Evolutionary conservation across 2,797 vertebrate genomes (phyloP), one percentile per base, ranked within the genome.

Genomic region (Rallus crepitans): DNA sequence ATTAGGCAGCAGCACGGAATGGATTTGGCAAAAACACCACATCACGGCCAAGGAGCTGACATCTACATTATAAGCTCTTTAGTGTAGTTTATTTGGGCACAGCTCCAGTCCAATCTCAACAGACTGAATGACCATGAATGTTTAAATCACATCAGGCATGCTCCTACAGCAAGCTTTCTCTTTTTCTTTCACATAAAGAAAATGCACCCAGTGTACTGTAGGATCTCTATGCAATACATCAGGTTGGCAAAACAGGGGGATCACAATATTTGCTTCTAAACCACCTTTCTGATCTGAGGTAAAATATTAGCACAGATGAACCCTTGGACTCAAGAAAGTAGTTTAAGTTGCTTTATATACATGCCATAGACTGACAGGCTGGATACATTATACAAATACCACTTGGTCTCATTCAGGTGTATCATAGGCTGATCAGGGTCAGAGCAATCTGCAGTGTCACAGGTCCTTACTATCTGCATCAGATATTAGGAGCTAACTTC

Each of bases 361-460:
- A 0, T 15, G 5, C 1, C 16, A 15, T 42, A 17, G 42, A 18
- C 23, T 39, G 11, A 20, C 14, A 55, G 66, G 9, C 42, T 52
- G 18, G 17, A 12, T 5, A 59, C 1, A 0, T 21, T 25, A 35
- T 1, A 40, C 39, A 60, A 66, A 64, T 24, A 55, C 12, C 21
- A 28, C 17, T 20, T 31, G 5, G 6, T 68, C 18, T 79, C 7
- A 0, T 64, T 75, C 18, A 45, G 17, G 18, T 47, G 7, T 9
- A n/a, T 23, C 48, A 11, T 25, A 33, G 1, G 15, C 45, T 64
- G 33, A 48, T 30, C 24, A 48, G 50, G 11, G 39, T 64, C 30
- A 52, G n/a, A 55, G 7, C 24, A 42, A 56, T n/a, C 39, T 64
- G 20, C 35, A 56, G 45, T 48, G 71, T 72, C 50, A 60, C 18